Evolutionary conservation across 1,140 invertebrate genomes (phyloP), one percentile per base, ranked within the genome.

Genomic region (Penaeus chinensis): DNA sequence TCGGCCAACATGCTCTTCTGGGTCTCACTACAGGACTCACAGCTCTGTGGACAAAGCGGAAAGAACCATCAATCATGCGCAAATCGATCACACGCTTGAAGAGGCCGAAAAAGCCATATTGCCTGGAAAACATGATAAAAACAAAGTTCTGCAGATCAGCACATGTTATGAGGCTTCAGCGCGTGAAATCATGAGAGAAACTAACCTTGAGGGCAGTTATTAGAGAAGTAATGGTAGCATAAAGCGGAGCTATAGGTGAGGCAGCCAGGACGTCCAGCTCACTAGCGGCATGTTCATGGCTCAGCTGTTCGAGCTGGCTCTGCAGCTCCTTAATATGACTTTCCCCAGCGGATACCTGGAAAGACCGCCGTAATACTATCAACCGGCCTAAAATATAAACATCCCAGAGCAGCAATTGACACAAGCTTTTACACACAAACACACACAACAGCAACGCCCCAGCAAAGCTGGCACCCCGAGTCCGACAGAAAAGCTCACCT

Each of bases 261-360:
- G 86, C 27, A 42, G 86, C 89, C 22, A 90, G 63, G 62, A 82
- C 81, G 77, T 90, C 89, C 66, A 90, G 69, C 65, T 90, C 89
- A 69, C 76, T 82, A 22, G 82, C 86, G 42, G 89, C 89, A 69
- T 82, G 85, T 19, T 54, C 79, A 65, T 90, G 89, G 22, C 83
- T 90, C 77, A 90, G 62, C 83, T 90, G 86, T 32, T 88, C 86
- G 22, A 90, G 27, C 86, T 90, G 89, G n/a, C 69, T 27, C 71
- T 90, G 86, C 8, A 88, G 83, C 22, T 90, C 89, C 69, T 90
- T 86, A 54, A 90, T n/a, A 27, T 60, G 86, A 11, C 76, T 81
- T 66, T 90, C 89, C 22, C 86, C 81, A 54, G 79, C 76, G 22
- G 86, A 87, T 37, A 87, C 32, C 86, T 87, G 66, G 11, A 22